phyloP scores from a whole-genome alignment of 2,797 vertebrate genomes.

The Cuculus canorus region DNA sequence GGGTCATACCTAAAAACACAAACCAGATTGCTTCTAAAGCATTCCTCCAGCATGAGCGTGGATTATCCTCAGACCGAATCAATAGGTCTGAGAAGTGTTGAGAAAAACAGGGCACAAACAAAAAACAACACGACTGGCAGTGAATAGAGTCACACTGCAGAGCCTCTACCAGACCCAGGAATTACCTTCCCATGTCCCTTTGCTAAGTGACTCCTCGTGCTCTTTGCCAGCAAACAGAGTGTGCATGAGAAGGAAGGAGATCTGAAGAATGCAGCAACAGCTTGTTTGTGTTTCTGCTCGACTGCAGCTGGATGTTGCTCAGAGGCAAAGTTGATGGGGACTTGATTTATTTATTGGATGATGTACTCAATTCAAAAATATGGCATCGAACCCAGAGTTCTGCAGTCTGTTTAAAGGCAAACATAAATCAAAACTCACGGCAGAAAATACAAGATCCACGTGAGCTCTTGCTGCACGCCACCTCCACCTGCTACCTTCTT shows the following conservation, averaged over 20 bases:
- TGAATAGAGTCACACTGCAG: rapidly evolving
- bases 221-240: neutral
- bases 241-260: neutral
- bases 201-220: neutral
- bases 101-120: neutral
- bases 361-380: neutral
- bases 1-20: neutral
- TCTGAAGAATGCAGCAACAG: neutral
- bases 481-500: neutral
- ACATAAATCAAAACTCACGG: neutral
- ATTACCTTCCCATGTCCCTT: rapidly evolving
- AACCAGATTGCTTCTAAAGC: neutral
- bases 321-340: conserved; percentile 30
- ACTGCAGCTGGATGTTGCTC: conserved; percentile 50
- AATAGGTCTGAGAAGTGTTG: neutral
- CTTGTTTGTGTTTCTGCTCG: neutral
- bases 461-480: neutral
- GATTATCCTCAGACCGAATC: neutral
- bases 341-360: conserved; percentile 9
- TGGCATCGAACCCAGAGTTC: neutral
- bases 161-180: neutral
- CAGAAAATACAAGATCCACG: neutral
- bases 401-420: neutral
- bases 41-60: neutral
- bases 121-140: neutral